Evolutionary conservation across 2,797 vertebrate genomes (phyloP).

Genomic region (Amblyraja radiata): DNA sequence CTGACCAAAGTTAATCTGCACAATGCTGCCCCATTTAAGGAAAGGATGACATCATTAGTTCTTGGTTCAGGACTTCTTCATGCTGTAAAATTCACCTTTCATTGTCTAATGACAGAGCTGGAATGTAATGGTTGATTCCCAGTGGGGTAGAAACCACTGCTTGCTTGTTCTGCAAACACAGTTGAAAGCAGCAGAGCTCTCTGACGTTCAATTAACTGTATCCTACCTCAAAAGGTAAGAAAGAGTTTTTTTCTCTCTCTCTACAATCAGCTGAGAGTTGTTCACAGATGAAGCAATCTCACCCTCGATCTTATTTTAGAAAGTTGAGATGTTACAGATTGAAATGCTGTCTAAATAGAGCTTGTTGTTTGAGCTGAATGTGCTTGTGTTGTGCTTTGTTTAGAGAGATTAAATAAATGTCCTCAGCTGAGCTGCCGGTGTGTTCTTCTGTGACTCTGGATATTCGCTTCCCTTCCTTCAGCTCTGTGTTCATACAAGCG

Average conservation of each 20-base stretch:
- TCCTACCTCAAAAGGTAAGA: constrained; percentile 21
- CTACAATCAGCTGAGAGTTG: not conserved
- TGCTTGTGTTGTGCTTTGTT: not conserved
- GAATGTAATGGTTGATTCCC: constrained; percentile 62
- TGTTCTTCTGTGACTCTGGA: not conserved
- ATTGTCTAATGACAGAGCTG: constrained; percentile 65
- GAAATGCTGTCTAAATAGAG: no score
- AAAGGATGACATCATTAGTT: constrained; percentile 68
- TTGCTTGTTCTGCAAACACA: constrained; percentile 47
- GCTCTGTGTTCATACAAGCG: constrained; percentile 42
- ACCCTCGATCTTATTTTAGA: not conserved
- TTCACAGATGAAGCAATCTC: not conserved
- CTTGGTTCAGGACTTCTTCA: constrained; percentile 57
- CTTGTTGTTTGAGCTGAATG: not conserved
- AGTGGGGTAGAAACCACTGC: constrained; percentile 48
- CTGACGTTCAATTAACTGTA: not conserved
- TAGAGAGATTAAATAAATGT: not conserved
- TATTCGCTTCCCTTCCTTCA: not conserved
- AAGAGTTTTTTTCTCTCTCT: not conserved
- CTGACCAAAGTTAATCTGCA: constrained; percentile 60
- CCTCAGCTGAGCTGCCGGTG: not conserved
- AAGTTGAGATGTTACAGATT: not conserved
- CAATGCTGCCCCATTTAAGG: constrained; percentile 64
- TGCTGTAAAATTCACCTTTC: constrained; percentile 65
- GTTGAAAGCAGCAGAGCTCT: constrained; percentile 38